Conservation (phyloP, 2,888 invertebrate species). For the Plagodis dolabraria region DNA sequence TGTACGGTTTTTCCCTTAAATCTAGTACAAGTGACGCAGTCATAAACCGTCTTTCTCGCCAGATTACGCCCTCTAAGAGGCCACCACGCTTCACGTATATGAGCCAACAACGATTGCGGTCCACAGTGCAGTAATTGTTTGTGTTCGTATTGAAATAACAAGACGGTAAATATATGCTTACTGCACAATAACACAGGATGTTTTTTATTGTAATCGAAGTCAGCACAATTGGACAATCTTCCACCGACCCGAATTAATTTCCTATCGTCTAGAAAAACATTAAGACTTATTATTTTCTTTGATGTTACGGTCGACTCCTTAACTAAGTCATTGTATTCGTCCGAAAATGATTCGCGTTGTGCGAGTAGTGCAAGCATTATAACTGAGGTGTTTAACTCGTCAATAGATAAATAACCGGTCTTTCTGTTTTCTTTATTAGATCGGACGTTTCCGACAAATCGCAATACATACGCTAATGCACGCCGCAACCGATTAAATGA, state of each 20-base stretch:
- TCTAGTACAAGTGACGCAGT: constrained; percentile 15
- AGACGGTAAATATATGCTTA: constrained; percentile 11
- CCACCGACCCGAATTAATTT: constrained; percentile 21
- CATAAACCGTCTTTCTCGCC: neutral
- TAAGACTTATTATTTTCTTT: constrained; percentile 1
- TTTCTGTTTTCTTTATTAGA: constrained; percentile 2
- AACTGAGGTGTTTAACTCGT: constrained; percentile 10
- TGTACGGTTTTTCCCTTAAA: constrained; percentile 18
- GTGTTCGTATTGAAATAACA: constrained; percentile 3
- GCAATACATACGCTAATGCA: constrained; percentile 2
- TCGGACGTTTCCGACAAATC: constrained; percentile 19
- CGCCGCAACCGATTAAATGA: constrained; percentile 11
- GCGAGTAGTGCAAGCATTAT: constrained; percentile 1
- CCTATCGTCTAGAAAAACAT: constrained; percentile 18
- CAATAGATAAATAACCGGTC: constrained; percentile 7
- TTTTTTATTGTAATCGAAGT: constrained; percentile 22
- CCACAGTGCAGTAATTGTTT: constrained; percentile 7
- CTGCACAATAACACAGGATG: constrained; percentile 17
- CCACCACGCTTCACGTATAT: constrained; percentile 6
- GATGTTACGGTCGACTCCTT: neutral
- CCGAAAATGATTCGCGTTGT: constrained; percentile 3
- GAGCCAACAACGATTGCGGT: constrained; percentile 7
- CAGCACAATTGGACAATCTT: constrained; percentile 6
- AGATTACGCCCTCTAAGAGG: neutral
- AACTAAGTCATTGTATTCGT: constrained; percentile 1